Conservation (phyloP, 2,888 invertebrate species). For the Zaprionus bogoriensis region DNA sequence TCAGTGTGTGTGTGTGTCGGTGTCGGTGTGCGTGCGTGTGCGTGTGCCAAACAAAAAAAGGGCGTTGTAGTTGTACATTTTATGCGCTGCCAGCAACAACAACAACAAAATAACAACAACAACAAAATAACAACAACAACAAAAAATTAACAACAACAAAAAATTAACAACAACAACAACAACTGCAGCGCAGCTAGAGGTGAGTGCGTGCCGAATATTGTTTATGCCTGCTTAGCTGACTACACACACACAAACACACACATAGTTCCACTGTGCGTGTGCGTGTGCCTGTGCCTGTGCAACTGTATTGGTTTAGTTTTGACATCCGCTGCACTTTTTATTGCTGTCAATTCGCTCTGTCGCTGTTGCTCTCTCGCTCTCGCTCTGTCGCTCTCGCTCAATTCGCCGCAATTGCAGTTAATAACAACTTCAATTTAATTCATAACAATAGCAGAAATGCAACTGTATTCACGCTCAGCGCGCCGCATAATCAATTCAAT, state of each 20-base stretch:
- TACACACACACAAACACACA: conserved; percentile 5
- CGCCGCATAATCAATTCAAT: conserved; percentile 60
- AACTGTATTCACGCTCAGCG: not conserved
- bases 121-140: conserved; percentile 1
- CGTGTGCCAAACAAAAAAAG: conserved; percentile 66
- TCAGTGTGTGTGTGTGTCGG: conserved; percentile 5
- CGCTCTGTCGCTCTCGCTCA: conserved; percentile 1
- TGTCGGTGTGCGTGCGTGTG: conserved; percentile 27
- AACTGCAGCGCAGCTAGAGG: conserved; percentile 49
- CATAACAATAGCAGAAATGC: conserved; percentile 44
- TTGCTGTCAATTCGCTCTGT: conserved; percentile 31
- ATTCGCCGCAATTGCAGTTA: conserved; percentile 63
- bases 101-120: conserved; percentile 6
- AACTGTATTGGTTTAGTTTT: conserved; percentile 34
- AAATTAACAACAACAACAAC: not conserved
- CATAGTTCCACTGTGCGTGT: not conserved
- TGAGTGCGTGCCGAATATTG: conserved; percentile 72
- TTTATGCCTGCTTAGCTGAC: conserved; percentile 46
- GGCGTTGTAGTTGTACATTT: conserved; percentile 67
- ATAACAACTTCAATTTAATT: conserved; percentile 71
- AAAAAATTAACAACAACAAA: conserved; percentile 1
- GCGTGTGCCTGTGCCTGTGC: conserved; percentile 5
- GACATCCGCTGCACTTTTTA: conserved; percentile 37
- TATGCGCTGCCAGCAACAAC: conserved; percentile 52
- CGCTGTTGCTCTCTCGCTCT: not conserved